Percentiles rank a stretch among this genome's conserved stretches.
Evolutionary conservation across 1,140 invertebrate species (phyloP).

Genomic region (Dreissena rostriformis): DNA sequence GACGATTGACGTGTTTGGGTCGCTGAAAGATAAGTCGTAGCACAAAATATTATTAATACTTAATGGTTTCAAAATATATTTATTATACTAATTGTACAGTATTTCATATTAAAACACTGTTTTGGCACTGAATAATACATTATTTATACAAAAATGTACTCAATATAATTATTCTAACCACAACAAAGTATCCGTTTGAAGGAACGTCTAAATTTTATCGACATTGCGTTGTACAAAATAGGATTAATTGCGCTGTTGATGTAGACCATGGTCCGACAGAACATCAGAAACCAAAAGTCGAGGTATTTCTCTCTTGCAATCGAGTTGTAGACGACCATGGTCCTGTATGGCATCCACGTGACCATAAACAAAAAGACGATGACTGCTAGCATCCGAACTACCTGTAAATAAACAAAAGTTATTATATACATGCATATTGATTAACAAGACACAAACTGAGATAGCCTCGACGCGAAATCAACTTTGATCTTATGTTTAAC

Average conservation of each 20-base stretch:
- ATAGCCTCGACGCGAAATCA: too few species aligned
- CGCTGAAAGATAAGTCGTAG: background rate
- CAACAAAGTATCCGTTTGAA: slow-evolving; percentile 79
- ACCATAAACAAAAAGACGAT: slow-evolving; percentile 85
- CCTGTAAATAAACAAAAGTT: slow-evolving; percentile 77
- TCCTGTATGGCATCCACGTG: slow-evolving; percentile 86
- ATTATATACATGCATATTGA: background rate
- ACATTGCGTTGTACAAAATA: slow-evolving; percentile 86
- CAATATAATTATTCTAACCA: slow-evolving; percentile 55
- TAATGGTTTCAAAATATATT: background rate
- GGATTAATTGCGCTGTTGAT: slow-evolving; percentile 86
- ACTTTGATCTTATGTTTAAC: too few species aligned
- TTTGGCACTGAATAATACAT: background rate
- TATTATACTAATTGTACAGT: background rate
- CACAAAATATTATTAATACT: background rate
- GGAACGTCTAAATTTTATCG: slow-evolving; percentile 84
- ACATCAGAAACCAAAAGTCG: slow-evolving; percentile 86
- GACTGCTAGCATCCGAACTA: slow-evolving; percentile 86
- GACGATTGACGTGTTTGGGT: background rate
- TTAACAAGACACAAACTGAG: too few species aligned
- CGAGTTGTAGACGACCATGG: slow-evolving; percentile 86
- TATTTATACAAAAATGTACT: background rate
- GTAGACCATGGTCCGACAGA: slow-evolving; percentile 85
- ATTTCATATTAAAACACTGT: background rate
- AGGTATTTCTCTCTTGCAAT: slow-evolving; percentile 82